Evolutionary conservation across 2,888 invertebrate genomes (phyloP).

Genomic region (Scrobipalpa atriplicella): DNA sequence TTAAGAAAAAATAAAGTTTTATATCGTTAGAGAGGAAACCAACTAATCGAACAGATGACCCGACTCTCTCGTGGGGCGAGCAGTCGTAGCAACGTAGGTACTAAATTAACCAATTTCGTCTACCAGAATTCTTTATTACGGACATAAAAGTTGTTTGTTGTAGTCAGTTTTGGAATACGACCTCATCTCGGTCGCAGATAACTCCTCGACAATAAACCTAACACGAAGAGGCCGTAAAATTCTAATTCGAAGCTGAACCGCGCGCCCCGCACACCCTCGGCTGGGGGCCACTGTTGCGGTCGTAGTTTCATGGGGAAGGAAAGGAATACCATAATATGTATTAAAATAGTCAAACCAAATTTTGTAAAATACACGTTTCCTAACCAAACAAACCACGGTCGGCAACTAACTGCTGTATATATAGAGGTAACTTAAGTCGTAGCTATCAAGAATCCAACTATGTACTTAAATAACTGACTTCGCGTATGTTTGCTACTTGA

Average conservation of each 20-base stretch:
- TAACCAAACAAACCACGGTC: no score
- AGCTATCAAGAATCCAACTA: no score
- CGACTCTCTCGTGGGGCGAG: slow-evolving; percentile 5
- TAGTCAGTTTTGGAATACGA: slow-evolving; percentile 78
- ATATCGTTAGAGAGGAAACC: background rate
- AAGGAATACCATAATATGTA: no score
- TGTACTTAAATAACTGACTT: no score
- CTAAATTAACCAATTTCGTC: slow-evolving; percentile 42
- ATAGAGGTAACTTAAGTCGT: no score
- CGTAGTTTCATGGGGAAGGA: slow-evolving; percentile 16
- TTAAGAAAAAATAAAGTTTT: slow-evolving; percentile 9
- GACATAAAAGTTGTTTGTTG: slow-evolving; percentile 74
- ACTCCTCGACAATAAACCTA: slow-evolving; percentile 78
- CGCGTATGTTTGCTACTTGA: slow-evolving; percentile 36
- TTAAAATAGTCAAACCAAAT: no score
- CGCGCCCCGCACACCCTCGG: slow-evolving; percentile 39
- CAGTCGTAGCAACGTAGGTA: slow-evolving; percentile 6
- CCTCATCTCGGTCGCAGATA: slow-evolving; percentile 77
- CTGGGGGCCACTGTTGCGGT: background rate
- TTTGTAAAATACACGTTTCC: no score
- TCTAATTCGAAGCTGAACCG: slow-evolving; percentile 72
- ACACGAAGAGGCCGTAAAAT: slow-evolving; percentile 80
- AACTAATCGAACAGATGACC: slow-evolving; percentile 18
- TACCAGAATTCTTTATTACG: slow-evolving; percentile 65
- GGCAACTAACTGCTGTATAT: no score